Base-by-base conservation (phyloP, 2,888 invertebrate species). In the Leucophenga maculata region DNA sequence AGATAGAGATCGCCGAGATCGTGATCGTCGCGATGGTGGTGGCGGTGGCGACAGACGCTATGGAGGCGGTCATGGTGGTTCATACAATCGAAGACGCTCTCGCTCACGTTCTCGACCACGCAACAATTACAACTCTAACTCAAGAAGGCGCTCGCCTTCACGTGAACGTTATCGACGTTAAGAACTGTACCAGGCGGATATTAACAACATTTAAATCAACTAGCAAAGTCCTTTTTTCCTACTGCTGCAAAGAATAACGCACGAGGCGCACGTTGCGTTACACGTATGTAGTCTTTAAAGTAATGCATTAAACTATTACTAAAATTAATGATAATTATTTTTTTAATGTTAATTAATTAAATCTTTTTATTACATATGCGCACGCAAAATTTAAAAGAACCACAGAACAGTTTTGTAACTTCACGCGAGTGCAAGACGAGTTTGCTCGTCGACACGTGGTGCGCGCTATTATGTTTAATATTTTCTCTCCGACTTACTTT, bases 111-210 rank as follows among this genome's bases (percentile, higher is more conserved):
- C 86, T 3, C 79, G 82, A 48, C 77, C 82, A 2, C 79, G 82
- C 46, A 81, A 86, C 22, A 82, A 78, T 68, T 82, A 80, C 32
- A 82, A 78, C 72, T 76, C 83, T 44, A 82, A 78, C 72, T 76
- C 82, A 46, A 74, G 85, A 6, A 75, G 88, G 18, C 84, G 87
- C 65, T 88, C 89, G 44, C 82, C 83, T 70, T 88, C 88, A 20
- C 85, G 87, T 18, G 88, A 88, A 20, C 86, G 88, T 20, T 82
- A 87, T 74, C 88, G 88, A 69, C 87, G 88, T 74, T 88, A 88
- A 74, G 70, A 26, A 26, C 26, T 26, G 39, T 16, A 39, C 39
- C 1, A 1, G 3, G 39, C 39, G 8, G 8, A 26, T 4, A 26
- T 3, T 3, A 2, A 26, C 8, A 39, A 39, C 39, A 39, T 11